Conservation (phyloP, 2,888 invertebrate species). For the Rhagonycha fulva region DNA sequence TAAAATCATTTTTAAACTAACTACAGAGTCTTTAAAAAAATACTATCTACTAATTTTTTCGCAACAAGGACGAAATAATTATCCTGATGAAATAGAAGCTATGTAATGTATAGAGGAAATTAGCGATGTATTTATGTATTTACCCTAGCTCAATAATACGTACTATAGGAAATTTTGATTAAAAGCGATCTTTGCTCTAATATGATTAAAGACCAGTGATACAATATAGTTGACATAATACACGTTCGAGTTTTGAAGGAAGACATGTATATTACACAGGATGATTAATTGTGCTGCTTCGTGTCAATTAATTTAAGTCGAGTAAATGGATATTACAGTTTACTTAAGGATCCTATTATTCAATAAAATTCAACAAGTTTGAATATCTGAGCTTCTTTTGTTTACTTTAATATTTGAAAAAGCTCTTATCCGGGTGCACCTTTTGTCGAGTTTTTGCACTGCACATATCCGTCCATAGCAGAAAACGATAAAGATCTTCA, state of each 20-base stretch:
- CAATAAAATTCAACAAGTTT: background rate
- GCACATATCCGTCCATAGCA: background rate
- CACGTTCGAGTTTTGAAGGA: background rate
- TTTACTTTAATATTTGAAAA: background rate
- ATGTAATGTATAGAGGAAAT: no score
- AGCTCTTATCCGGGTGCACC: background rate
- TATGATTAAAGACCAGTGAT: background rate
- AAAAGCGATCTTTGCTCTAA: background rate
- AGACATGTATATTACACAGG: background rate
- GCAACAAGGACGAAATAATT: no score
- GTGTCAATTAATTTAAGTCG: background rate
- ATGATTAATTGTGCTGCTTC: background rate
- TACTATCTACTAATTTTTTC: no score
- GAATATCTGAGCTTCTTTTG: background rate
- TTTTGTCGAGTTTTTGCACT: background rate
- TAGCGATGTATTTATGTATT: no score
- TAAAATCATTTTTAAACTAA: no score
- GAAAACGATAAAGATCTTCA: background rate
- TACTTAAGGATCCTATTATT: background rate
- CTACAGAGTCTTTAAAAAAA: no score
- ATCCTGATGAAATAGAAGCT: no score
- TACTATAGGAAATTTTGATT: background rate
- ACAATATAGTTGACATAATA: background rate
- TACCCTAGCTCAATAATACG: no score
- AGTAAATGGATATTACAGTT: background rate